Evolutionary conservation across 2,888 invertebrate species (phyloP).

Genomic region (Pteria penguin): DNA sequence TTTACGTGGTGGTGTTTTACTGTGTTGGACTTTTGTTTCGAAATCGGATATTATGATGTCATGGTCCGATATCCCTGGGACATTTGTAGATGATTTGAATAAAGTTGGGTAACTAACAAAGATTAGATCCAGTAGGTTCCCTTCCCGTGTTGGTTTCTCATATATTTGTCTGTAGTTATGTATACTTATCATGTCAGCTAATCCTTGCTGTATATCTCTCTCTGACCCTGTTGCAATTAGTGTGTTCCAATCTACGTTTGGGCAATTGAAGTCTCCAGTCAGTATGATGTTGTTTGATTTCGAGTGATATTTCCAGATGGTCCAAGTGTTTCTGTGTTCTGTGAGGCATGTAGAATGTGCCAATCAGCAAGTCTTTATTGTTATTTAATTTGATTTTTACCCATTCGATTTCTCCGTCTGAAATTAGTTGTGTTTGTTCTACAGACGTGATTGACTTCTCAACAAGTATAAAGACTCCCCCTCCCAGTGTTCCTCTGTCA

Average conservation of each 20-base stretch:
- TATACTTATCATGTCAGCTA: conserved; percentile 14
- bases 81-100: conserved; percentile 38
- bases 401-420: conserved; percentile 18
- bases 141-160: conserved; percentile 22
- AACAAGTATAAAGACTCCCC: no score
- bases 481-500: no score
- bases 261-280: conserved; percentile 41
- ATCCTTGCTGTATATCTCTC: conserved; percentile 31
- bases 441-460: no score
- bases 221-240: conserved; percentile 8
- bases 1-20: conserved; percentile 29
- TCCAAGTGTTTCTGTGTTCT: conserved; percentile 12
- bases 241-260: conserved; percentile 37
- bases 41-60: conserved; percentile 38
- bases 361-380: conserved; percentile 23
- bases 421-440: conserved; percentile 19
- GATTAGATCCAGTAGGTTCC: conserved; percentile 32
- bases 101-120: conserved; percentile 42
- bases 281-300: conserved; percentile 2
- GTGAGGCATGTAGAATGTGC: conserved; percentile 25
- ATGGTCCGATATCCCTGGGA: conserved; percentile 44
- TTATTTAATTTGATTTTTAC: conserved; percentile 11
- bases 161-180: conserved; percentile 33
- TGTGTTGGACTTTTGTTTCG: conserved; percentile 33
- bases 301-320: conserved; percentile 19